A percentile compares a stretch with the other conserved stretches of the same genome.
Conservation (phyloP, 2,113 vertebrate species). For the Pterocles orientalis region DNA sequence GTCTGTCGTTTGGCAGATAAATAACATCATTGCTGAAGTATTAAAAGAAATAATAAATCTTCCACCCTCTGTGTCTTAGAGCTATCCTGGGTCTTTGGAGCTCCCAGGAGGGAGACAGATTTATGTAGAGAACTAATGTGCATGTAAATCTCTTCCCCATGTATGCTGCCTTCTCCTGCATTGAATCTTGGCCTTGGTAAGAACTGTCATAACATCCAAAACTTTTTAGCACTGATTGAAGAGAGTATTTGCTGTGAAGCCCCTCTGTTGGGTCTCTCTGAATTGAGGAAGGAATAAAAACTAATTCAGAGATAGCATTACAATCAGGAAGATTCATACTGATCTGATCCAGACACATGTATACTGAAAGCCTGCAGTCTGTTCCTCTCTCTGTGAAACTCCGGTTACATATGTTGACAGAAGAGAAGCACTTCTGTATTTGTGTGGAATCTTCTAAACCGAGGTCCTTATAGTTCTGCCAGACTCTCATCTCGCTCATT, state of each 20-base stretch:
- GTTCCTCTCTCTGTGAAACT: not conserved
- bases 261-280: not conserved
- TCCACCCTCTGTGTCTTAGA: not conserved
- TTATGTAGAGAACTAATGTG: not conserved
- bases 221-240: not conserved
- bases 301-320: not conserved
- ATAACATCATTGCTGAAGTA: not conserved
- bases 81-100: not conserved
- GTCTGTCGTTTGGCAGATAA: not conserved
- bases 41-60: conserved; percentile 27
- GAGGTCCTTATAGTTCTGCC: not conserved
- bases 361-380: not conserved
- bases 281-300: not conserved
- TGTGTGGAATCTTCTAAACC: not conserved
- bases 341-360: not conserved
- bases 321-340: not conserved
- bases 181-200: not conserved
- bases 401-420: not conserved
- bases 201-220: not conserved
- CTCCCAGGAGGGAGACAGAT: not conserved
- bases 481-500: not conserved
- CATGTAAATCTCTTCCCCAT: not conserved
- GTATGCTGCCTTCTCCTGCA: not conserved
- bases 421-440: not conserved
- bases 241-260: not conserved